Evolutionary conservation across 1,140 invertebrate species (phyloP).

Genomic region (Drosophila serrata): DNA sequence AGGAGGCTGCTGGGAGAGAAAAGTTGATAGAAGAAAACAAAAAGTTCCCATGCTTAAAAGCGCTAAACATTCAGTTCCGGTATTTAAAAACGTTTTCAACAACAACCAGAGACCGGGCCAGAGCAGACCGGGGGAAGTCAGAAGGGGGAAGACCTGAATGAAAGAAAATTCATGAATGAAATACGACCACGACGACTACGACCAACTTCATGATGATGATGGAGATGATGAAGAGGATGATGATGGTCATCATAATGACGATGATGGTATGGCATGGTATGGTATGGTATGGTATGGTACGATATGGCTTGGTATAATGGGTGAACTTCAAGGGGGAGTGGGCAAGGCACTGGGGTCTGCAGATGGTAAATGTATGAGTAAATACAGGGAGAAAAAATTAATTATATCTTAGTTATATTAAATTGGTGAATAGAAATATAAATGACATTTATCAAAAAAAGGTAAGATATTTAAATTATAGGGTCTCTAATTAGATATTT

Average conservation of each 20-base stretch:
- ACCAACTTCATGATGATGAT: constrained; percentile 40
- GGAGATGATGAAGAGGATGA: constrained; percentile 31
- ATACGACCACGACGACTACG: constrained; percentile 70
- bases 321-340: constrained; percentile 24
- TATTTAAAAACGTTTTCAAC: constrained; percentile 83
- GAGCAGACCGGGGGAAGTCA: neutral
- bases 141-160: constrained; percentile 61
- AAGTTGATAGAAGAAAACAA: constrained; percentile 69
- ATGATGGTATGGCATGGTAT: constrained; percentile 25
- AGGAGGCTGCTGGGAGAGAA: constrained; percentile 38
- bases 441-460: too few relatives aligned
- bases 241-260: constrained; percentile 26
- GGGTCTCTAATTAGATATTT: too few relatives aligned
- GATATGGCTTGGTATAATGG: constrained; percentile 39
- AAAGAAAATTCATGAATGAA: constrained; percentile 84
- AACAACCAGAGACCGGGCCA: constrained; percentile 45
- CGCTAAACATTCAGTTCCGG: constrained; percentile 84
- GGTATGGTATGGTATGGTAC: constrained; percentile 18
- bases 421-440: too few relatives aligned
- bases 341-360: constrained; percentile 26
- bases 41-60: constrained; percentile 84
- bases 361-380: constrained; percentile 8
- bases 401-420: neutral
- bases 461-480: too few relatives aligned
- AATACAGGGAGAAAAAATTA: neutral